Evolutionary conservation across 2,797 vertebrate genomes (phyloP), one percentile per base, ranked within the genome.

Genomic region (Melanotaenia boesemani): DNA sequence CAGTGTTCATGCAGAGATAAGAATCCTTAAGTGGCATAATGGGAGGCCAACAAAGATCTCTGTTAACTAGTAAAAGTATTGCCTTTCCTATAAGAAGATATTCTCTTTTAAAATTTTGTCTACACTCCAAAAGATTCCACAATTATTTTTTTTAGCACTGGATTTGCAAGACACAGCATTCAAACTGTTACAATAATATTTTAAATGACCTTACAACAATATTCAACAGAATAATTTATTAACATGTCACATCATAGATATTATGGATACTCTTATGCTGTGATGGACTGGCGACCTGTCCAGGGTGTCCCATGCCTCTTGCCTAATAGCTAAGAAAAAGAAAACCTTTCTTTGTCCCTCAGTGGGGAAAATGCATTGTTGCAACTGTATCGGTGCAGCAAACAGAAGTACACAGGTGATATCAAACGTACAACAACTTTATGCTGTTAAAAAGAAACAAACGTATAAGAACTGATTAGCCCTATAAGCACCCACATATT

Each of bases 401-500:
- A 34, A 8, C 32, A 34, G 32, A 34, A 34, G 7, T 34, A 34
- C 32, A 34, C 7, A 34, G 32, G 32, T 1, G 7, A 34, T 34
- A 34, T 34, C 32, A 34, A 34, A 34, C 32, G 32, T 34, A 34
- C 2, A 34, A 34, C 32, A 34, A 34, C 32, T 34, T 34, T 34
- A 34, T 34, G 32, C 34, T 34, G 32, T 34, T 59, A n/a, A 60
- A 56, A 54, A 12, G 36, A 55, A 79, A 62, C 60, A 70, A 83
- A 78, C 62, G 22, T 72, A 60, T 56, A 78, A 62, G 60, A 84
- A 48, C 36, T n/a, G 28, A 65, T 72, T 34, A 1, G 4, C 32
- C 55, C 52, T 76, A 3, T 18, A 50, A 76, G 64, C 66, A 75
- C 61, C 22, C 41, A 70, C 41, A 28, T 74, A 78, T 78, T 64